phyloP scores from a whole-genome alignment of 2,797 vertebrate species.

The Enteromius unitaeniatus region DNA sequence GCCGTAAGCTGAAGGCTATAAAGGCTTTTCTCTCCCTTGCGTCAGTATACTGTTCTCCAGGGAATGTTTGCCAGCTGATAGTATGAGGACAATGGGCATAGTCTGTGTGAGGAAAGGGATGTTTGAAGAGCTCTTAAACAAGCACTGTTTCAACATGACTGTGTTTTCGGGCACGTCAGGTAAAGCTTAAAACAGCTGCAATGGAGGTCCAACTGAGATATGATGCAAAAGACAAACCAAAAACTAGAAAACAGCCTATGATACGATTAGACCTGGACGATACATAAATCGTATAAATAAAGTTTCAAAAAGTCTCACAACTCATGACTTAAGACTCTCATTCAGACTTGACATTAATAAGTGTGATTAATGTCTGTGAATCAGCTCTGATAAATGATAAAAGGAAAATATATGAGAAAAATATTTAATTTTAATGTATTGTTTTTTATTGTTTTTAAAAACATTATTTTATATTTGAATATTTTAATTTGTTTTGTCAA shows the following conservation, averaged over 20 bases:
- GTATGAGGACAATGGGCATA: conserved; percentile 51
- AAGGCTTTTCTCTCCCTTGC: conserved; percentile 51
- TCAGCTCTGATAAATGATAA: not conserved
- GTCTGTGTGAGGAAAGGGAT: conserved; percentile 54
- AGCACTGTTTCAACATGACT: conserved; percentile 52
- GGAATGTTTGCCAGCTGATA: conserved; percentile 61
- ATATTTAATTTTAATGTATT: not conserved
- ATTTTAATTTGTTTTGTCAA: not conserved
- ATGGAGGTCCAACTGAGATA: not conserved
- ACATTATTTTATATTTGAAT: not conserved
- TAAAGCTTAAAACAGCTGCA: conserved; percentile 46
- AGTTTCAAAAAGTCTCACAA: too few species aligned
- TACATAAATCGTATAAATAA: too few species aligned
- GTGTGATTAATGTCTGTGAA: not conserved
- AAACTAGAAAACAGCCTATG: not conserved
- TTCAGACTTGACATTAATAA: not conserved
- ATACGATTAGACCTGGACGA: not conserved
- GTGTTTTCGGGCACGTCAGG: conserved; percentile 48
- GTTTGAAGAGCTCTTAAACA: conserved; percentile 59
- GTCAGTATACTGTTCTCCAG: conserved; percentile 43
- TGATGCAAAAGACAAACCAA: not conserved
- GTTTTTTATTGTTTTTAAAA: not conserved
- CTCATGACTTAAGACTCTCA: not conserved
- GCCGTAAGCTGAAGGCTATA: conserved; percentile 54
- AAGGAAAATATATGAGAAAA: not conserved